phyloP scores from a whole-genome alignment of 1,140 invertebrate genomes.

The Bombus ignitus region DNA sequence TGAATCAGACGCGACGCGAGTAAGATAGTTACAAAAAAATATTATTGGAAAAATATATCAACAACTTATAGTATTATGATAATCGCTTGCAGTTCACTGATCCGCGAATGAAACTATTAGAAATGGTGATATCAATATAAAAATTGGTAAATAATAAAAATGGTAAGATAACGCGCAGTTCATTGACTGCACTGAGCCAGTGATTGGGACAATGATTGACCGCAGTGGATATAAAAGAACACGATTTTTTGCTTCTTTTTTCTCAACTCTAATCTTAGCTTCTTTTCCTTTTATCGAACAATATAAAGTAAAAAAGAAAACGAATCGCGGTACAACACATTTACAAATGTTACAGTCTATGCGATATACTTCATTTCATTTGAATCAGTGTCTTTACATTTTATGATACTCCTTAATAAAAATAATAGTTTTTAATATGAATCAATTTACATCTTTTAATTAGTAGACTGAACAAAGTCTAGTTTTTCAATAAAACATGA shows the following conservation, averaged over 20 bases:
- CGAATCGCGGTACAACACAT: not conserved
- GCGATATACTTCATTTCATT: not conserved
- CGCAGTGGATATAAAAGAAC: not conserved
- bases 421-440: not conserved
- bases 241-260: not conserved
- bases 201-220: not conserved
- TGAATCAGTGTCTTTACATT: not conserved
- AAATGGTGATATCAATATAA: constrained; percentile 40
- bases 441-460: not conserved
- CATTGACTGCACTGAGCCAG: constrained; percentile 18
- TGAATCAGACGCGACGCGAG: not conserved
- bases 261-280: not conserved
- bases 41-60: not conserved
- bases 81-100: constrained; percentile 11
- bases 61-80: not conserved
- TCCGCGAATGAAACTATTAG: constrained; percentile 23
- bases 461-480: not conserved
- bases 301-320: not conserved
- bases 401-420: not conserved
- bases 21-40: not conserved
- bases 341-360: not conserved
- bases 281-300: not conserved
- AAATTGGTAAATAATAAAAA: constrained; percentile 34
- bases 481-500: too few relatives aligned
- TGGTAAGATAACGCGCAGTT: constrained; percentile 53